Percentiles rank a stretch among this genome's conserved stretches.
Conservation (phyloP, 2,888 invertebrate species). For the Hypolimnas misippus region DNA sequence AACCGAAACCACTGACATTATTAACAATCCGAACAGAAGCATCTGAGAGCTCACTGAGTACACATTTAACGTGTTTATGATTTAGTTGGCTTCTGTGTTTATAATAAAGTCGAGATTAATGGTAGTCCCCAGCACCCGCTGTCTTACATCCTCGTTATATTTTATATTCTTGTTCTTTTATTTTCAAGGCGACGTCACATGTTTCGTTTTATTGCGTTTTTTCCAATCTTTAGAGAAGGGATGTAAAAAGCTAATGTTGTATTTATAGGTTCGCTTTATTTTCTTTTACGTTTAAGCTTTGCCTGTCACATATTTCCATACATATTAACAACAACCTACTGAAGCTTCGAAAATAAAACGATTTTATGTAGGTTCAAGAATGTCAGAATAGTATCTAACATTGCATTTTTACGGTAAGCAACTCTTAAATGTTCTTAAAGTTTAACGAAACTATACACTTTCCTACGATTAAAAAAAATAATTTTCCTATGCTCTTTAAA, state of each 20-base stretch:
- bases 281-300: neutral
- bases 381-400: no score
- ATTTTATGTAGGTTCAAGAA: no score
- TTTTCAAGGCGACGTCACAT: conserved; percentile 65
- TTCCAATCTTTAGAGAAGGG: conserved; percentile 52
- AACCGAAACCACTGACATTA: conserved; percentile 30
- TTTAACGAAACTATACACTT: no score
- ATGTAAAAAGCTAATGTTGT: conserved; percentile 24
- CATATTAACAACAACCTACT: neutral
- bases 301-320: neutral
- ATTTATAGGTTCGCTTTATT: conserved; percentile 9
- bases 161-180: conserved; percentile 68
- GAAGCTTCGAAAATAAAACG: no score
- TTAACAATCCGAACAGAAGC: conserved; percentile 34
- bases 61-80: conserved; percentile 74
- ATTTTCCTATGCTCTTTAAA: no score
- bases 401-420: no score
- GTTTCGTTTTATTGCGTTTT: conserved; percentile 67
- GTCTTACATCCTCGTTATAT: conserved; percentile 68
- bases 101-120: conserved; percentile 79
- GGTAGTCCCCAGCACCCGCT: conserved; percentile 54
- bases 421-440: no score
- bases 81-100: conserved; percentile 72
- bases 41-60: conserved; percentile 54
- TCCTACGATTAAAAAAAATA: no score